Evolutionary conservation across 1,140 invertebrate species (phyloP).

Genomic region (Drosophila takahashii): DNA sequence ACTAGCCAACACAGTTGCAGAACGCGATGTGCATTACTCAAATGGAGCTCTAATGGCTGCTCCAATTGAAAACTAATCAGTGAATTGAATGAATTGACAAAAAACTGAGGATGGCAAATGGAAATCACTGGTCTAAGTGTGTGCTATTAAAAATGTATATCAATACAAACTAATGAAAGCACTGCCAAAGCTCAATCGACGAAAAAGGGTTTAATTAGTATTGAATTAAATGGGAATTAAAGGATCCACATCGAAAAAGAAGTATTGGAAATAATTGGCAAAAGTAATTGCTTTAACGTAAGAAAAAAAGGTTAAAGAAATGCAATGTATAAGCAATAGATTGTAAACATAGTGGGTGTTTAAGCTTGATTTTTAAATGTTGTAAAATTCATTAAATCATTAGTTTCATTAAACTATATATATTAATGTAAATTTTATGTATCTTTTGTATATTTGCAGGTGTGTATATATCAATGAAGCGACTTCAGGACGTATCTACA

Average conservation of each 20-base stretch:
- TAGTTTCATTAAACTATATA: not conserved
- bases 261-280: not conserved
- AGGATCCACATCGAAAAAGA: not conserved
- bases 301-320: too few species aligned
- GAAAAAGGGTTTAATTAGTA: not conserved
- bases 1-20: constrained; percentile 16
- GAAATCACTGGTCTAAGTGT: constrained; percentile 7
- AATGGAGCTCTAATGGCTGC: constrained; percentile 43
- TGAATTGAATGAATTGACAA: constrained; percentile 35
- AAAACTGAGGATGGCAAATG: constrained; percentile 21
- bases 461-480: constrained; percentile 20
- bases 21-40: constrained; percentile 38
- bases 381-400: too few species aligned
- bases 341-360: too few species aligned
- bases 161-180: not conserved
- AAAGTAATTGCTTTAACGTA: too few species aligned
- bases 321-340: too few species aligned
- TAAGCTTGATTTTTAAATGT: too few species aligned
- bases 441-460: constrained; percentile 43
- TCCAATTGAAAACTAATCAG: constrained; percentile 60
- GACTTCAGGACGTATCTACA: not conserved
- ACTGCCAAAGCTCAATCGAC: not conserved
- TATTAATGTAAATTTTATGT: not conserved
- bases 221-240: not conserved
- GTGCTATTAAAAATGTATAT: constrained; percentile 5